Percentiles rank a stretch among this genome's conserved stretches.
Evolutionary conservation across 2,113 vertebrate genomes (phyloP).

Genomic region (Triplophysa dalaica): DNA sequence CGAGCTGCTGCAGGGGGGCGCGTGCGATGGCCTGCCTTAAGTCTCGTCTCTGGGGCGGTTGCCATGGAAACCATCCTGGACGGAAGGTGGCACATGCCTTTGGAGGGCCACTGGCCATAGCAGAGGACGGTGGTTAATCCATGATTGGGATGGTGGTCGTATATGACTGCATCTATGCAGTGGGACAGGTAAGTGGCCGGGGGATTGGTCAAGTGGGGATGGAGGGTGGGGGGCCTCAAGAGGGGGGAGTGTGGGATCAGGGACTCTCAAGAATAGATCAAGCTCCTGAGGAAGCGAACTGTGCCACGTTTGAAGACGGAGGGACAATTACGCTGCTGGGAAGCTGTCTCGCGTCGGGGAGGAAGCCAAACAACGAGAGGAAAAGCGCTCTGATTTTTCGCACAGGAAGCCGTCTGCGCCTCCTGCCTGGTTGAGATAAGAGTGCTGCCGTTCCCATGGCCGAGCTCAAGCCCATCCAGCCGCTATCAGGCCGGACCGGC

Average conservation of each 20-base stretch:
- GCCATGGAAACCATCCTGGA: conserved; percentile 57
- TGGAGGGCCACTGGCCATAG: conserved; percentile 1
- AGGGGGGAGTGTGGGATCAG: conserved; percentile 59
- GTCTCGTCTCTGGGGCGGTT: conserved; percentile 59
- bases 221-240: conserved; percentile 55
- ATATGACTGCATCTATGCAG: conserved; percentile 3
- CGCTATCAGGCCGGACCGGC: conserved; percentile 80
- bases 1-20: conserved; percentile 45
- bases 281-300: conserved; percentile 96
- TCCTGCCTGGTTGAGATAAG: conserved; percentile 99
- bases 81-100: conserved; percentile 46
- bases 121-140: conserved; percentile 4
- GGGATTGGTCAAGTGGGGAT: conserved; percentile 45
- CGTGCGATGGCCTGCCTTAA: conserved; percentile 49
- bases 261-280: conserved; percentile 90
- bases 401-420: conserved; percentile 96
- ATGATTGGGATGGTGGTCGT: conserved; percentile 20
- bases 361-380: conserved; percentile 99
- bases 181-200: conserved; percentile 48
- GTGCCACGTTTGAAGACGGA: conserved; percentile 99
- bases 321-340: conserved; percentile 99
- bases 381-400: conserved; percentile 98
- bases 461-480: conserved; percentile 87
- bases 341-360: conserved; percentile 93
- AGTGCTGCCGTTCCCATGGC: conserved; percentile 92